These are phyloP conservation scores for Sphaerodactylus townsendi DNA, from an alignment of 2,113 vertebrate species.

Conservation along the genomic window DNA sequence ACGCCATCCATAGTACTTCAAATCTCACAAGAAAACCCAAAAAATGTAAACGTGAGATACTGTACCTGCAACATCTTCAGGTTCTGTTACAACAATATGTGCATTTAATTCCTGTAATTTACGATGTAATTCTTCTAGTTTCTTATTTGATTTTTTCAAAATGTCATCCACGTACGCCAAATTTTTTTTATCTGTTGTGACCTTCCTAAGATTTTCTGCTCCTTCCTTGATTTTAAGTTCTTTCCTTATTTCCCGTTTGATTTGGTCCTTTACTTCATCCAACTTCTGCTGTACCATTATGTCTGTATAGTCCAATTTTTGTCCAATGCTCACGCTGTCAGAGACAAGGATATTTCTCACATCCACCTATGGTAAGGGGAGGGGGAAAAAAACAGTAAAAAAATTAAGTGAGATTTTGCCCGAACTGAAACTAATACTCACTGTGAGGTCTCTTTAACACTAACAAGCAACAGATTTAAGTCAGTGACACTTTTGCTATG, in stretches of 20 bases:
- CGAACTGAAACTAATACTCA: neutral
- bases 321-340: slow-evolving; percentile 86
- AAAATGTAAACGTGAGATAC: neutral
- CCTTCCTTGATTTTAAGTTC: slow-evolving; percentile 99
- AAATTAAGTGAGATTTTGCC: slow-evolving; percentile 29
- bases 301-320: slow-evolving; percentile 93
- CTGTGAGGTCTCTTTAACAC: slow-evolving; percentile 10
- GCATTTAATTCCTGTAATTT: slow-evolving; percentile 97
- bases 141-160: slow-evolving; percentile 98
- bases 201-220: slow-evolving; percentile 95
- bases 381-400: slow-evolving; percentile 57
- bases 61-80: slow-evolving; percentile 92
- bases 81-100: slow-evolving; percentile 95
- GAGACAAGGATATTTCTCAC: slow-evolving; percentile 85
- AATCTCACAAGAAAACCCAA: no score
- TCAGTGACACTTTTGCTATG: slow-evolving; percentile 38
- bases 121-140: slow-evolving; percentile 96
- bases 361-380: slow-evolving; percentile 82
- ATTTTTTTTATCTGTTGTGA: slow-evolving; percentile 98
- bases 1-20: no score
- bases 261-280: slow-evolving; percentile 96
- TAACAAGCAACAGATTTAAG: slow-evolving; percentile 30
- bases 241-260: slow-evolving; percentile 97
- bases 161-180: slow-evolving; percentile 98
- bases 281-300: slow-evolving; percentile 94